phyloP scores from a whole-genome alignment of 2,888 invertebrate genomes.

The Sinhomidia bicolor region DNA sequence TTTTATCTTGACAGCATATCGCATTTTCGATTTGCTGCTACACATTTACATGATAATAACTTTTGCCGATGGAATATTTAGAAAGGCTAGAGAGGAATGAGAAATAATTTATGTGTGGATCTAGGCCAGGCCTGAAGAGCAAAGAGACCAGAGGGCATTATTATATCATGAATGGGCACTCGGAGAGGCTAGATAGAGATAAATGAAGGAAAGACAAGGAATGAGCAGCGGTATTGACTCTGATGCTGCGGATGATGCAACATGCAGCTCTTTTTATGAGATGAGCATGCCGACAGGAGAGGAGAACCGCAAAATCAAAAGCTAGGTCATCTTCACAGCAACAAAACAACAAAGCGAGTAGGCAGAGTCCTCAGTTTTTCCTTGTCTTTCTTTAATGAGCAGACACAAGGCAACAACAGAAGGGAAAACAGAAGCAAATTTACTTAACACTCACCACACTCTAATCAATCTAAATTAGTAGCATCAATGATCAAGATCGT shows the following conservation, averaged over 20 bases:
- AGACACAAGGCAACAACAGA: background rate
- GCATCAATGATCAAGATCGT: background rate
- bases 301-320: background rate
- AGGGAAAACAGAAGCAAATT: conserved; percentile 9
- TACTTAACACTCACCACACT: conserved; percentile 18
- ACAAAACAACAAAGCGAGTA: no score
- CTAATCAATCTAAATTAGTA: conserved; percentile 63
- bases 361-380: no score
- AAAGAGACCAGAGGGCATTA: conserved; percentile 15
- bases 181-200: background rate
- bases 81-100: background rate
- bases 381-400: conserved; percentile 12
- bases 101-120: conserved; percentile 30
- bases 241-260: conserved; percentile 1
- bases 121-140: conserved; percentile 7
- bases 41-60: background rate
- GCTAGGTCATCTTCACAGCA: conserved; percentile 12
- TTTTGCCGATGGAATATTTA: background rate
- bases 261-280: background rate
- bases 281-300: background rate
- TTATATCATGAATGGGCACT: background rate
- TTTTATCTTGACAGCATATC: conserved; percentile 21
- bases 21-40: conserved; percentile 3
- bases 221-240: conserved; percentile 20
- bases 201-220: background rate